Conservation (phyloP, 2,113 vertebrate species). For the Telmatochromis bifrenatus region DNA sequence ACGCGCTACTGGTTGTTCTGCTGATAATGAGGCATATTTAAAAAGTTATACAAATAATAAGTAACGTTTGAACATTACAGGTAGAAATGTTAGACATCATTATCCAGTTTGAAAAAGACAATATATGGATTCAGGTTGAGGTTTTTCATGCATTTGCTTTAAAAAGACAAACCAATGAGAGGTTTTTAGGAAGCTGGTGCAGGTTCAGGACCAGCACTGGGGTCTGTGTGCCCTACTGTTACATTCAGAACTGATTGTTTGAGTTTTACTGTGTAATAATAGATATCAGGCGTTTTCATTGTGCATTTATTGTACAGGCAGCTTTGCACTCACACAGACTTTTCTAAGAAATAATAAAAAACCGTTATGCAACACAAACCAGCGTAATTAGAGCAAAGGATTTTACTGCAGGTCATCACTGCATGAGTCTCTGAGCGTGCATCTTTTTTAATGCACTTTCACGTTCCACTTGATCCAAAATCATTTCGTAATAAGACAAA, state of each 20-base stretch:
- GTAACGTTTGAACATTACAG: not conserved
- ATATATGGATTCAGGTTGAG: not conserved
- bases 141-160: not conserved
- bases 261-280: not conserved
- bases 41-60: not conserved
- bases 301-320: not conserved
- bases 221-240: not conserved
- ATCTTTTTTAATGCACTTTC: not conserved
- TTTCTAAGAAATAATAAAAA: not conserved
- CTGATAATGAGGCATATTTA: not conserved
- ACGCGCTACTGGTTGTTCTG: not conserved
- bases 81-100: not conserved
- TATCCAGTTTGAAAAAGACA: accelerated
- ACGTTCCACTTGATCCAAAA: not conserved
- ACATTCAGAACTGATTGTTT: not conserved
- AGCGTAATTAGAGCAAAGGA: accelerated
- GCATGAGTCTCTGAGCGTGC: not conserved
- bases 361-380: not conserved
- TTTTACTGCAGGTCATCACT: not conserved
- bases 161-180: not conserved
- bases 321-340: not conserved
- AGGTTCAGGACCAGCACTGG: not conserved
- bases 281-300: not conserved
- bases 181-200: not conserved
- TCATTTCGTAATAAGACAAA: accelerated